These are phyloP conservation scores for Antrozous pallidus DNA, from an alignment of 2,797 vertebrate species.

Conservation along the genomic window DNA sequence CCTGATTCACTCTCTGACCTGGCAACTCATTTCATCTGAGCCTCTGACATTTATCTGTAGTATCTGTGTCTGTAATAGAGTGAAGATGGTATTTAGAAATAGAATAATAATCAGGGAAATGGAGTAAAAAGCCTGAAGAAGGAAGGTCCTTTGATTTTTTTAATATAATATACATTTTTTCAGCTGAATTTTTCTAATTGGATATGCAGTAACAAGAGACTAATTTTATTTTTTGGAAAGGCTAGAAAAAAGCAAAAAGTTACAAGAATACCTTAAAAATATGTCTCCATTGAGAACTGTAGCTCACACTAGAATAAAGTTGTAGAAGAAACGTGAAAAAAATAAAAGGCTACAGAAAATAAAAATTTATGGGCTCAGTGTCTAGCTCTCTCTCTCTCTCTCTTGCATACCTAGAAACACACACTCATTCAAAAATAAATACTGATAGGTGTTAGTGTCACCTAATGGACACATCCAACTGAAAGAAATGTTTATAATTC, in stretches of 20 bases:
- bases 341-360: conserved; percentile 45
- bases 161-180: neutral
- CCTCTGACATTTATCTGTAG: neutral
- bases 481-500: conserved; percentile 80
- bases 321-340: conserved; percentile 45
- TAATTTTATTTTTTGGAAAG: neutral
- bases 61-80: neutral
- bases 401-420: neutral
- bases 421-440: neutral
- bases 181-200: neutral
- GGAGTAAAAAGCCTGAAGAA: neutral
- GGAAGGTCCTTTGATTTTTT: neutral
- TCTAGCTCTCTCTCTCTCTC: neutral
- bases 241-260: neutral
- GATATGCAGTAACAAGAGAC: neutral
- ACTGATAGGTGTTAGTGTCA: conserved; percentile 17
- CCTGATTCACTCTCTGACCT: neutral
- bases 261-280: neutral
- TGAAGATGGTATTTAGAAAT: neutral
- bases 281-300: neutral
- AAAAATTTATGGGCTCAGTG: conserved; percentile 13
- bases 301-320: neutral
- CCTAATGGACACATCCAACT: conserved; percentile 73
- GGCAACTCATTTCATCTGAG: neutral
- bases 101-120: too few relatives aligned